Conservation (phyloP, 1,140 invertebrate genomes). For the Zeugodacus cucurbitae region DNA sequence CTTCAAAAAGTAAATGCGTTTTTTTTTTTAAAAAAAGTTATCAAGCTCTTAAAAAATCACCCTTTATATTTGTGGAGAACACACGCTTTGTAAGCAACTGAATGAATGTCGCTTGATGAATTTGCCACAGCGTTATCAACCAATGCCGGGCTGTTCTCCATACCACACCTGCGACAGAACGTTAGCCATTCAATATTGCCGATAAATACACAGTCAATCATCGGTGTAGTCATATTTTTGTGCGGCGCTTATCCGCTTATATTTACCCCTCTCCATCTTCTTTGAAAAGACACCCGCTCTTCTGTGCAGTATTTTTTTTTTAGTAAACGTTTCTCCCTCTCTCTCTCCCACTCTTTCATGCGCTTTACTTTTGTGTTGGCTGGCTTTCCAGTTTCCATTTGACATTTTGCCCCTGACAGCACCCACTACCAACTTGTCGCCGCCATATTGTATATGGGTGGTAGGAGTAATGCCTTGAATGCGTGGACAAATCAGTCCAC, state of each 20-base stretch:
- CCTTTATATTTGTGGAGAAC: background rate
- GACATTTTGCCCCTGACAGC: background rate
- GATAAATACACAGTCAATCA: slow-evolving; percentile 15
- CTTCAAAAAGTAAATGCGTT: no score
- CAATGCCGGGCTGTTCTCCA: background rate
- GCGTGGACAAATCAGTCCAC: background rate
- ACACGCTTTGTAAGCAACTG: background rate
- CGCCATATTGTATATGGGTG: background rate
- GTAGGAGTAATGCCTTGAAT: background rate
- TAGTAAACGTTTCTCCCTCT: background rate
- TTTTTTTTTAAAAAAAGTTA: no score
- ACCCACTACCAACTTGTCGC: background rate
- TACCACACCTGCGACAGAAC: background rate
- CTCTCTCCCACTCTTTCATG: background rate
- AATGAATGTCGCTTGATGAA: background rate
- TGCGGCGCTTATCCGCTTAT: slow-evolving; percentile 11
- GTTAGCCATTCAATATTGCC: background rate
- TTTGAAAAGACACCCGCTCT: background rate
- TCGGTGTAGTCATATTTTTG: slow-evolving; percentile 20
- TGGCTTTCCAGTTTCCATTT: slow-evolving; percentile 19
- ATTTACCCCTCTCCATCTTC: background rate
- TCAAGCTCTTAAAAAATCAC: no score
- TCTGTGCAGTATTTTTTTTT: background rate
- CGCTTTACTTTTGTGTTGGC: background rate
- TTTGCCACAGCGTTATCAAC: slow-evolving; percentile 15